Evolutionary conservation across 2,888 invertebrate genomes (phyloP).

Genomic region (Platerodrilus igneus): DNA sequence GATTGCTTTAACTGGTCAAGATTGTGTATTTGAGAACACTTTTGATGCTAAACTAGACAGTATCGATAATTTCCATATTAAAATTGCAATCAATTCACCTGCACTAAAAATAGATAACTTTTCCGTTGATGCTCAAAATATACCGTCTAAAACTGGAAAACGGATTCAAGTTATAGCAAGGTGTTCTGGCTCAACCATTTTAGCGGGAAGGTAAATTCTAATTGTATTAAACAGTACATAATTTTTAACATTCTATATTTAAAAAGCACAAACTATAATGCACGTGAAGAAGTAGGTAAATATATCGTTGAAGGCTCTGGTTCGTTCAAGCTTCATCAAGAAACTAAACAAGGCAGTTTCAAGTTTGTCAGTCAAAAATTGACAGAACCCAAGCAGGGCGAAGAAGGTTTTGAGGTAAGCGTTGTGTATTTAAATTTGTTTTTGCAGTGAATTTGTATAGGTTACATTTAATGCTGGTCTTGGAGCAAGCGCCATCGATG

Average conservation of each 20-base stretch:
- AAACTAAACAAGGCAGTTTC: constrained; percentile 66
- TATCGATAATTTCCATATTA: constrained; percentile 62
- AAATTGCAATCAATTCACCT: constrained; percentile 58
- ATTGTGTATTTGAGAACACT: constrained; percentile 53
- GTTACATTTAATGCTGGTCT: constrained; percentile 64
- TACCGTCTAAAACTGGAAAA: constrained; percentile 57
- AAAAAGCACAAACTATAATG: constrained; percentile 62
- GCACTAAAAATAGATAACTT: constrained; percentile 62
- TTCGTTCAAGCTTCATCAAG: constrained; percentile 63
- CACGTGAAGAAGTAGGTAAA: constrained; percentile 67
- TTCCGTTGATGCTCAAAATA: constrained; percentile 59
- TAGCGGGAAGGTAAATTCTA: constrained; percentile 61
- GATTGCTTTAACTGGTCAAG: constrained; percentile 28
- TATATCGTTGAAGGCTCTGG: constrained; percentile 73
- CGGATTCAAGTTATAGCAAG: constrained; percentile 60
- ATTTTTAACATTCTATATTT: too few species aligned
- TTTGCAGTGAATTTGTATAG: constrained; percentile 33
- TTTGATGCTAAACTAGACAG: constrained; percentile 55
- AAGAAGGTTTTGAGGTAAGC: constrained; percentile 59
- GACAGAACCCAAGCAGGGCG: constrained; percentile 56
- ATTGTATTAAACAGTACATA: too few species aligned
- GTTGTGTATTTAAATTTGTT: not conserved
- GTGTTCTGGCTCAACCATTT: constrained; percentile 60
- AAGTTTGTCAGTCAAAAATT: constrained; percentile 64
- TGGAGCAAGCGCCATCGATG: constrained; percentile 65